Conservation (phyloP, 2,888 invertebrate species). For the Lydus trimaculatus region DNA sequence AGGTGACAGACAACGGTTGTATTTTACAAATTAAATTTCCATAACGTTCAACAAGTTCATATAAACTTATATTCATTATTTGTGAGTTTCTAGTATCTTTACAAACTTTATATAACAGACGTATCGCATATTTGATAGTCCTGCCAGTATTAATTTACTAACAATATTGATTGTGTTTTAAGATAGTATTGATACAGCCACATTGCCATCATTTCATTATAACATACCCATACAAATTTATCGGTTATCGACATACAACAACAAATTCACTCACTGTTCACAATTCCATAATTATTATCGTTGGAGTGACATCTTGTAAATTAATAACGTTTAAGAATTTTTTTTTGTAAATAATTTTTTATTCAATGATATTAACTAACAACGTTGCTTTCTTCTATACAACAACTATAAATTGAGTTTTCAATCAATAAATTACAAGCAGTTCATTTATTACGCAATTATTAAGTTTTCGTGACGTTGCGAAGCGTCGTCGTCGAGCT, state of each 20-base stretch:
- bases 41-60: constrained; percentile 8
- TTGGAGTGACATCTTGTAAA: not conserved
- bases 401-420: constrained; percentile 42
- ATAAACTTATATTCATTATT: constrained; percentile 6
- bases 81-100: not conserved
- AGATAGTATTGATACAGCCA: constrained; percentile 25
- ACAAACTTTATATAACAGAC: not conserved
- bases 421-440: constrained; percentile 43
- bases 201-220: constrained; percentile 22
- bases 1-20: constrained; percentile 9
- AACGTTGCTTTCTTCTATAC: constrained; percentile 28
- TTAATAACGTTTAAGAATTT: not conserved
- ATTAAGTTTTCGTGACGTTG: constrained; percentile 42
- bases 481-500: constrained; percentile 34
- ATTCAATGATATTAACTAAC: constrained; percentile 12
- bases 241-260: constrained; percentile 26
- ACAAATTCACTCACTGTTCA: constrained; percentile 15
- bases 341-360: constrained; percentile 13
- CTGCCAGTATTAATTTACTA: constrained; percentile 23
- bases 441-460: constrained; percentile 45
- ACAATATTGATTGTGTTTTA: constrained; percentile 27
- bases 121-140: not conserved
- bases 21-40: constrained; percentile 5
- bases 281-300: not conserved
- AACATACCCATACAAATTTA: constrained; percentile 25